phyloP scores from a whole-genome alignment of 1,140 invertebrate species.

The Calycopis cecrops region DNA sequence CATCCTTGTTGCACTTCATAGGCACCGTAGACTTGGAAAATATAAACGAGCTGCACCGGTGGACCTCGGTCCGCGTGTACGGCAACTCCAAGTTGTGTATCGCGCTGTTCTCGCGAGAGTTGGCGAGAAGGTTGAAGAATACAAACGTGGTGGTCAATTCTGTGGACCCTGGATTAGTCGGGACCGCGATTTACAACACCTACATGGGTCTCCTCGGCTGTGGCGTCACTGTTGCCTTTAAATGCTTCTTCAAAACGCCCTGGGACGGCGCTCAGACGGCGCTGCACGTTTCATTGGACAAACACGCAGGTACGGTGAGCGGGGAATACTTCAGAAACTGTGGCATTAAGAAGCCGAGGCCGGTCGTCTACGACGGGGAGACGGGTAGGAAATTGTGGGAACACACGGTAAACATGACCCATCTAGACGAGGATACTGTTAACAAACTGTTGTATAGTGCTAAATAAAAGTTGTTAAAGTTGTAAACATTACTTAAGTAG shows the following conservation, averaged over 20 bases:
- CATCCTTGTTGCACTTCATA: constrained; percentile 76
- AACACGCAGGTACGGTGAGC: constrained; percentile 36
- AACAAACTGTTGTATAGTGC: constrained; percentile 6
- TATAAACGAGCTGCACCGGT: constrained; percentile 77
- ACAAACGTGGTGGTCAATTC: constrained; percentile 74
- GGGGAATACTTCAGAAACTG: constrained; percentile 57
- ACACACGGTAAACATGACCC: constrained; percentile 32
- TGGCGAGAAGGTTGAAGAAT: constrained; percentile 77
- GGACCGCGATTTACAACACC: constrained; percentile 68
- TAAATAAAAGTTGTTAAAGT: neutral
- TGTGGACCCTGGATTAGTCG: constrained; percentile 77
- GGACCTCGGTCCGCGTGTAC: constrained; percentile 75
- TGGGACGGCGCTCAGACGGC: constrained; percentile 49
- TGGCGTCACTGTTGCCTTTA: constrained; percentile 27
- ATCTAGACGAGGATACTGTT: constrained; percentile 34
- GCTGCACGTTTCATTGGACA: constrained; percentile 38
- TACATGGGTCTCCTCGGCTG: constrained; percentile 24
- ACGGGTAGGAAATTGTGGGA: constrained; percentile 32
- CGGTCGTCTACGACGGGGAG: constrained; percentile 24
- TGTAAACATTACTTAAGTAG: too few species aligned
- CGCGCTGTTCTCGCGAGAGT: constrained; percentile 79
- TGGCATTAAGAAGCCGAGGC: constrained; percentile 16
- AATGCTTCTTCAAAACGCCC: constrained; percentile 38
- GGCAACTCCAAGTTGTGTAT: constrained; percentile 83
- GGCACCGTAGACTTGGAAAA: constrained; percentile 78